Percentiles rank a stretch among this genome's conserved stretches.
phyloP scores from a whole-genome alignment of 2,888 invertebrate genomes.

The Hetaerina titia region DNA sequence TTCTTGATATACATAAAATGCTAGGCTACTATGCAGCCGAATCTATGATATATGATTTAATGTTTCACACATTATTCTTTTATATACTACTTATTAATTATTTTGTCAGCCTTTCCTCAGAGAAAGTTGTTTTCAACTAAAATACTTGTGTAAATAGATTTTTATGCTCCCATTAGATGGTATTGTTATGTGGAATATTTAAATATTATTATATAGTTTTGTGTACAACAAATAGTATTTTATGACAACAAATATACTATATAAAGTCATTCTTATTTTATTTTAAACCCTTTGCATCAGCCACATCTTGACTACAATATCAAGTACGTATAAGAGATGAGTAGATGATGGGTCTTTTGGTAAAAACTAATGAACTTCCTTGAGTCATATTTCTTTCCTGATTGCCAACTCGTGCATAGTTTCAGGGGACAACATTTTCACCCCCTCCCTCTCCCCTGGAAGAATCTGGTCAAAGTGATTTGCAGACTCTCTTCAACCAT shows the following conservation, averaged over 20 bases:
- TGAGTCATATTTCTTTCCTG: too few species aligned
- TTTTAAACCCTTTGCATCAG: not conserved
- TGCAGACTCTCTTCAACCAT: too few species aligned
- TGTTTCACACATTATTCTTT: not conserved
- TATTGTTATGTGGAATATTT: slow-evolving; percentile 45
- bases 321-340: too few species aligned
- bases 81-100: slow-evolving; percentile 28
- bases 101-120: slow-evolving; percentile 6
- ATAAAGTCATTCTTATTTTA: not conserved
- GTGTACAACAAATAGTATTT: slow-evolving; percentile 48
- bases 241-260: slow-evolving; percentile 51
- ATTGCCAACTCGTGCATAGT: too few species aligned
- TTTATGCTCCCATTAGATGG: not conserved
- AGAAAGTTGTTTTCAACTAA: slow-evolving; percentile 48
- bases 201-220: slow-evolving; percentile 59
- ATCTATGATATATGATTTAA: slow-evolving; percentile 37
- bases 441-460: too few species aligned
- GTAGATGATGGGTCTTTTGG: too few species aligned
- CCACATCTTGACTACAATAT: too few species aligned
- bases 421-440: too few species aligned
- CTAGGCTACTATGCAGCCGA: slow-evolving; percentile 62
- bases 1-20: slow-evolving; percentile 56
- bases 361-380: too few species aligned
- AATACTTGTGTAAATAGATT: slow-evolving; percentile 31
- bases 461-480: too few species aligned